Evolutionary conservation across 2,113 vertebrate species (phyloP).

Genomic region (Climacteris rufus): DNA sequence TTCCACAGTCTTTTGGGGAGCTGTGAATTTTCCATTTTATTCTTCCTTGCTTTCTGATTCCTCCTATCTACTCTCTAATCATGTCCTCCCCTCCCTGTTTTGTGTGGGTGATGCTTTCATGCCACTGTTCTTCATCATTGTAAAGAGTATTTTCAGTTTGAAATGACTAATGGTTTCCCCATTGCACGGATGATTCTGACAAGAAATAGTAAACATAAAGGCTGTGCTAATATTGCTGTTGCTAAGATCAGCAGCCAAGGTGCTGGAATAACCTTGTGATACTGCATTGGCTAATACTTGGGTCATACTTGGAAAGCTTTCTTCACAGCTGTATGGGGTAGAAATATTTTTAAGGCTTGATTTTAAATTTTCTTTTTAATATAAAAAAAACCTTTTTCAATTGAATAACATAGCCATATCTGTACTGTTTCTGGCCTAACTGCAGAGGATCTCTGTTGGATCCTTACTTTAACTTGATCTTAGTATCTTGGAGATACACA

Average conservation of each 20-base stretch:
- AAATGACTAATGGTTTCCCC: slow-evolving; percentile 35
- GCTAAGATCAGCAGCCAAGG: not conserved
- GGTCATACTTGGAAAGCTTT: slow-evolving; percentile 12
- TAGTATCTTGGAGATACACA: not conserved
- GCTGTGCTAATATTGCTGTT: not conserved
- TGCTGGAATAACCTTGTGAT: not conserved
- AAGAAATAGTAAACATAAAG: slow-evolving; percentile 29
- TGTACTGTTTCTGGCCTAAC: not conserved
- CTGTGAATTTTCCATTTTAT: not conserved
- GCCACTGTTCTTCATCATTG: not conserved
- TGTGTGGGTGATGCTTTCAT: not conserved
- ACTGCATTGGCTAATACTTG: not conserved
- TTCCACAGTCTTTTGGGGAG: not conserved
- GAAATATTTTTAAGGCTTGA: not conserved
- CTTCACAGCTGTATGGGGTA: not conserved
- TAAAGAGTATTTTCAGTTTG: not conserved
- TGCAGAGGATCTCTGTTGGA: not conserved
- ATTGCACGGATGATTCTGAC: not conserved
- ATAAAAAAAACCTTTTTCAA: not conserved
- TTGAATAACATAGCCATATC: not conserved
- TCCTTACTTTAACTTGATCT: not conserved
- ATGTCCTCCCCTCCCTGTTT: not conserved
- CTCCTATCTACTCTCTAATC: not conserved
- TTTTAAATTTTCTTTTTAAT: not conserved
- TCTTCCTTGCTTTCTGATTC: not conserved